Conservation (phyloP, 2,888 invertebrate species). For the Tryphoninae sp. region DNA sequence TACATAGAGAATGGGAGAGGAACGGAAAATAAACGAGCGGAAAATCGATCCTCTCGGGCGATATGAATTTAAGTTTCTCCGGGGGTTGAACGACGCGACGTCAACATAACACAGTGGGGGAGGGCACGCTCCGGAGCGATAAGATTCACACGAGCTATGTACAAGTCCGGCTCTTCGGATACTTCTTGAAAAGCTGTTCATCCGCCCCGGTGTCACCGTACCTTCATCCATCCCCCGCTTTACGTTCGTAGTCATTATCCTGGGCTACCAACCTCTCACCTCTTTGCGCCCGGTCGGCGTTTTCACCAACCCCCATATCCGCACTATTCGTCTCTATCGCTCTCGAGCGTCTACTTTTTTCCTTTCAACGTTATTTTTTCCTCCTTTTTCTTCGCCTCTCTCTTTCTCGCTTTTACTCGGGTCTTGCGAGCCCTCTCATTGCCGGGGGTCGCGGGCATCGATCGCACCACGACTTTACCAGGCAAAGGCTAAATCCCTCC, state of each 20-base stretch:
- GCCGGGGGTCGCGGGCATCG: slow-evolving; percentile 60
- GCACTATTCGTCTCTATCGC: slow-evolving; percentile 10
- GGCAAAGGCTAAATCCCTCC: slow-evolving; percentile 51
- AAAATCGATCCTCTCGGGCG: slow-evolving; percentile 36
- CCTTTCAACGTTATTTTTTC: slow-evolving; percentile 61
- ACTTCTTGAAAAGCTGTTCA: slow-evolving; percentile 59
- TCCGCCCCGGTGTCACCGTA: slow-evolving; percentile 46
- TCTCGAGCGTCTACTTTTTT: slow-evolving; percentile 54
- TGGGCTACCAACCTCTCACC: neutral
- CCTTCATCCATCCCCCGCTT: neutral
- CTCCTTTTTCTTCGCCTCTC: slow-evolving; percentile 21
- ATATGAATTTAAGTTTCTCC: slow-evolving; percentile 47
- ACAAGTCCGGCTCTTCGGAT: slow-evolving; percentile 64
- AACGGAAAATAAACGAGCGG: slow-evolving; percentile 11
- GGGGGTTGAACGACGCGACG: slow-evolving; percentile 5
- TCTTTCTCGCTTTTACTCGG: slow-evolving; percentile 23
- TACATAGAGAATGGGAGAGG: slow-evolving; percentile 9
- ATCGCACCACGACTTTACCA: slow-evolving; percentile 62
- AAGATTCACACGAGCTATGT: slow-evolving; percentile 66
- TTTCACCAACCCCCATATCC: neutral
- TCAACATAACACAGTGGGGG: neutral
- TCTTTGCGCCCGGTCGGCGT: neutral
- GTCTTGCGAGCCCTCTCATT: slow-evolving; percentile 53
- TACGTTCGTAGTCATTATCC: slow-evolving; percentile 1
- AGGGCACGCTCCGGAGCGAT: slow-evolving; percentile 48